Evolutionary conservation across 2,113 vertebrate species (phyloP).

Genomic region (Cyanoderma ruficeps): DNA sequence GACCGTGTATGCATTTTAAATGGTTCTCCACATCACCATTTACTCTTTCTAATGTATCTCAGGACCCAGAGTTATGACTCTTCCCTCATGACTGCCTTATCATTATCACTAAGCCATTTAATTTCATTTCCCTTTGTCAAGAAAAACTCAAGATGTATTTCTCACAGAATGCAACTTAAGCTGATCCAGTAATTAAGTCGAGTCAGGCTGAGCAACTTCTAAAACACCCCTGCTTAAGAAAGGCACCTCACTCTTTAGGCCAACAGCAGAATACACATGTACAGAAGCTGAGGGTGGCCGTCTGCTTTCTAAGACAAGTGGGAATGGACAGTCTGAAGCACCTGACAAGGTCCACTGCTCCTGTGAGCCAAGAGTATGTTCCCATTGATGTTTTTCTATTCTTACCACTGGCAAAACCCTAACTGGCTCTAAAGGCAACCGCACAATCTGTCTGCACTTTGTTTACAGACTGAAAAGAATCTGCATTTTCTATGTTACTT

Average conservation of each 20-base stretch:
- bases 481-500: not conserved
- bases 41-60: not conserved
- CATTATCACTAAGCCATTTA: not conserved
- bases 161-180: not conserved
- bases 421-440: not conserved
- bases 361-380: not conserved
- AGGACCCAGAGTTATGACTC: not conserved
- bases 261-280: rapidly evolving
- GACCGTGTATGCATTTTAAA: not conserved
- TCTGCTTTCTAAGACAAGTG: not conserved
- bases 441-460: not conserved
- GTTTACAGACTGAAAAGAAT: not conserved
- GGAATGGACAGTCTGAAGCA: not conserved
- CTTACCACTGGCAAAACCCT: not conserved
- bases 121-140: not conserved
- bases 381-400: not conserved
- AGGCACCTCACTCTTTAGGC: not conserved
- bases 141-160: not conserved
- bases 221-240: not conserved
- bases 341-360: not conserved
- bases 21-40: not conserved
- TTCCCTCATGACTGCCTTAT: not conserved
- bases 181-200: not conserved
- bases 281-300: not conserved
- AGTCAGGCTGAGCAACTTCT: not conserved